phyloP scores from a whole-genome alignment of 2,113 vertebrate genomes.

The Cyanocitta stelleri region DNA sequence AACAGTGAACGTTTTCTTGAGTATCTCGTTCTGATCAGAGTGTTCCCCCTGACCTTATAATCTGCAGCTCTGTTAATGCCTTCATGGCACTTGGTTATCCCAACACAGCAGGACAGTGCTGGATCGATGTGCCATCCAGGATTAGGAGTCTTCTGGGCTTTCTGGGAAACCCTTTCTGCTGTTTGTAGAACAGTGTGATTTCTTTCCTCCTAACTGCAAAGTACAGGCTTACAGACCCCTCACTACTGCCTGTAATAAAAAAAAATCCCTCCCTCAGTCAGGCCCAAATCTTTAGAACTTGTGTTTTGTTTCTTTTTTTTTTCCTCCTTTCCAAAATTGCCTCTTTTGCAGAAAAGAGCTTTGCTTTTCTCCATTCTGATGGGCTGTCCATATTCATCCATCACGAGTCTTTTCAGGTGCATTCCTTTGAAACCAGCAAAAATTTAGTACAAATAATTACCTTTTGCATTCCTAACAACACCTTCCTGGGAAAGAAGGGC shows the following conservation, averaged over 20 bases:
- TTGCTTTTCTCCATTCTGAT: neutral
- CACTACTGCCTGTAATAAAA: neutral
- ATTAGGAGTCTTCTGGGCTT: neutral
- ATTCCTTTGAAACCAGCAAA: neutral
- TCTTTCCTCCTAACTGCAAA: neutral
- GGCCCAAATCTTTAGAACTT: neutral
- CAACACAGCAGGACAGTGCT: neutral
- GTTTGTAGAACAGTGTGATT: neutral
- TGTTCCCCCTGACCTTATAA: neutral
- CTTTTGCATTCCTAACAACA: neutral
- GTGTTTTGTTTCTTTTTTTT: neutral
- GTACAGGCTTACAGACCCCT: neutral
- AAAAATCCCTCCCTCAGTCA: neutral
- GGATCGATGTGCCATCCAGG: neutral
- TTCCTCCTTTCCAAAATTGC: fast-evolving
- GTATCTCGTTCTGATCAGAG: neutral
- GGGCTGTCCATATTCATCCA: neutral
- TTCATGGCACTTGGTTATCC: neutral
- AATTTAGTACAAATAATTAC: neutral
- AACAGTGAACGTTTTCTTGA: neutral
- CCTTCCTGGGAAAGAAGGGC: neutral
- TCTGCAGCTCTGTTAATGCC: conserved; percentile 18
- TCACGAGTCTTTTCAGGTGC: neutral
- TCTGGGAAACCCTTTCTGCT: conserved; percentile 1
- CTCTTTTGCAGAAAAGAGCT: neutral